Evolutionary conservation across 2,888 invertebrate genomes (phyloP).

Genomic region (Eurytoma californica): DNA sequence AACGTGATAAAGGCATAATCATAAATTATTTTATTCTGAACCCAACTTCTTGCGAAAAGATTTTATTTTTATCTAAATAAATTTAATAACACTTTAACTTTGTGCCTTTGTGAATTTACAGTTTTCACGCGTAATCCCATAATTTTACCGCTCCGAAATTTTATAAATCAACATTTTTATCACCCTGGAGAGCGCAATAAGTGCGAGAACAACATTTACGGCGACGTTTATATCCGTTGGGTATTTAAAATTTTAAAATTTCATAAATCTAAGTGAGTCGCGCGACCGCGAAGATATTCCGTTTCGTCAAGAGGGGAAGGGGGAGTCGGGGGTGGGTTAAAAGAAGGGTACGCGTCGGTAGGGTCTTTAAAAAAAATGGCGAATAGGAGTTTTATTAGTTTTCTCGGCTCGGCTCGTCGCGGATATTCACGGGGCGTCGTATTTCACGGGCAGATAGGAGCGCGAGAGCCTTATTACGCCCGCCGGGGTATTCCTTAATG

Average conservation of each 20-base stretch:
- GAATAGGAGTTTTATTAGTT: constrained; percentile 53
- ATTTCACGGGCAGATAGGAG: constrained; percentile 47
- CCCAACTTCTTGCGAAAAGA: too few relatives aligned
- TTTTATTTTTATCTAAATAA: too few relatives aligned
- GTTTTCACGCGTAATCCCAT: too few relatives aligned
- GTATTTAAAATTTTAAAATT: constrained; percentile 16
- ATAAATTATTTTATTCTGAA: too few relatives aligned
- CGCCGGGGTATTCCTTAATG: constrained; percentile 40
- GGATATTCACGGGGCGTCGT: constrained; percentile 30
- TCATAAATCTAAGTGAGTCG: constrained; percentile 6
- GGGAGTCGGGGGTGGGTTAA: not conserved
- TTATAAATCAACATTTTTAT: too few relatives aligned
- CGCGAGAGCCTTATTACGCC: constrained; percentile 39
- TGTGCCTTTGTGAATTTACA: too few relatives aligned
- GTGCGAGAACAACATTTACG: not conserved
- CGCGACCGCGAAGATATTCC: not conserved
- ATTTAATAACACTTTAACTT: too few relatives aligned
- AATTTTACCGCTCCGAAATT: too few relatives aligned
- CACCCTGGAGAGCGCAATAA: not conserved
- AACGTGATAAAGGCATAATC: too few relatives aligned
- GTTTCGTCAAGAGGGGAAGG: not conserved
- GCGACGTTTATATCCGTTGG: not conserved
- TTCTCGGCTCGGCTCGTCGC: not conserved
- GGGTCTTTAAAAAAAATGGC: constrained; percentile 31
- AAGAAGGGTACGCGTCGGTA: not conserved